Conservation (phyloP, 1,140 invertebrate species). For the Nasonia longicornis region DNA sequence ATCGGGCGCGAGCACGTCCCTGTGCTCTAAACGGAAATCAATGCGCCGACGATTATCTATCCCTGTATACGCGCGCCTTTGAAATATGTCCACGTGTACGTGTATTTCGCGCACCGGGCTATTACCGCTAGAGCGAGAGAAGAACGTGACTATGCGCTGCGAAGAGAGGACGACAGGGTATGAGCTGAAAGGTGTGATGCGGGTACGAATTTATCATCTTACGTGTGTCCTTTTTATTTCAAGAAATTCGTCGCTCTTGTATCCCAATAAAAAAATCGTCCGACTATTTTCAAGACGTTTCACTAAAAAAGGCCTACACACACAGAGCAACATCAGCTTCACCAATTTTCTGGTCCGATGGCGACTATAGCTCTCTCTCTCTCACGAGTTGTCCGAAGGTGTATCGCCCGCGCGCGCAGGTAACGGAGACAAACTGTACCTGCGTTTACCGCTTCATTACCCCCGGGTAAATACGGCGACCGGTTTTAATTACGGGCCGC, state of each 20-base stretch:
- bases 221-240: too few relatives aligned
- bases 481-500: conserved; percentile 66
- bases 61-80: neutral
- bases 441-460: conserved; percentile 67
- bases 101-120: neutral
- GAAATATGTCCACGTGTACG: conserved; percentile 38
- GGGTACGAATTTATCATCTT: conserved; percentile 18
- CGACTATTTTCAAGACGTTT: too few relatives aligned
- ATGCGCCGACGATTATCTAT: conserved; percentile 44
- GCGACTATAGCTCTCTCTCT: neutral
- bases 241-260: too few relatives aligned
- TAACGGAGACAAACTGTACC: conserved; percentile 67
- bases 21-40: conserved; percentile 45
- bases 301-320: neutral
- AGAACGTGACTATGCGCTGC: neutral
- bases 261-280: too few relatives aligned
- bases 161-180: neutral
- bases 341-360: conserved; percentile 21
- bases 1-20: neutral
- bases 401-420: conserved; percentile 52
- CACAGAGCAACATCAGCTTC: neutral
- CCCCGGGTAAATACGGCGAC: conserved; percentile 64
- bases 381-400: conserved; percentile 34
- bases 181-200: neutral
- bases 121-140: conserved; percentile 1